Evolutionary conservation across 1,140 invertebrate species (phyloP).

Genomic region (Dendrolimus kikuchii): DNA sequence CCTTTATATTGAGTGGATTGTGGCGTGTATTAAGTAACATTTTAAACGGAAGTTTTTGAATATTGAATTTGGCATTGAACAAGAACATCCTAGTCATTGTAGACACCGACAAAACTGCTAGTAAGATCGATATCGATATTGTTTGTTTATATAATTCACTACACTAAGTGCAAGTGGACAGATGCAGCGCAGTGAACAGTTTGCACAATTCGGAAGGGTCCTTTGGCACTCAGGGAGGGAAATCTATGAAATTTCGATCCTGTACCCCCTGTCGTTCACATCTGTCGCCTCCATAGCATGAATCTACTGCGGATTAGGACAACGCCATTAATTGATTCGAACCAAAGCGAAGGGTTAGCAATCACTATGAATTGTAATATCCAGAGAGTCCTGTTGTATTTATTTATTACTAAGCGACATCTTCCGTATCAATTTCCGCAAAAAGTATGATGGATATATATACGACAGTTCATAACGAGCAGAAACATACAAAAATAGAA

Average conservation of each 20-base stretch:
- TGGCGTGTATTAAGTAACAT: slow-evolving; percentile 5
- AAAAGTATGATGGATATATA: too few species aligned
- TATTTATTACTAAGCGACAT: slow-evolving; percentile 1
- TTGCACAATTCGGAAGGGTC: slow-evolving; percentile 64
- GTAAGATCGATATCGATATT: slow-evolving; percentile 7
- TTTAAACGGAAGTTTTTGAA: slow-evolving; percentile 18
- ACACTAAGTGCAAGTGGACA: slow-evolving; percentile 48
- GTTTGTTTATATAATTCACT: background rate
- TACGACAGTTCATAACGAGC: too few species aligned
- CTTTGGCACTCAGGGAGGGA: slow-evolving; percentile 39
- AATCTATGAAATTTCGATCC: slow-evolving; percentile 44
- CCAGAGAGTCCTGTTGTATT: slow-evolving; percentile 28
- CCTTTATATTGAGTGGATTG: slow-evolving; percentile 10
- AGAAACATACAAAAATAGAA: too few species aligned
- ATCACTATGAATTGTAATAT: slow-evolving; percentile 30
- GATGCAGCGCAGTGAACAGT: slow-evolving; percentile 54
- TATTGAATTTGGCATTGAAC: slow-evolving; percentile 13
- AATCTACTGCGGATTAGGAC: slow-evolving; percentile 49
- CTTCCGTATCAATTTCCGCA: too few species aligned
- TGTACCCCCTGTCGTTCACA: slow-evolving; percentile 58
- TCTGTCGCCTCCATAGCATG: slow-evolving; percentile 46
- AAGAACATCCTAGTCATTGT: slow-evolving; percentile 8
- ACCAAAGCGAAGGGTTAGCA: slow-evolving; percentile 44
- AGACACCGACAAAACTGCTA: background rate
- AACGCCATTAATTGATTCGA: slow-evolving; percentile 64